Percentiles rank a stretch among this genome's conserved stretches.
phyloP scores from a whole-genome alignment of 2,113 vertebrate species.

The Crocuta crocuta region DNA sequence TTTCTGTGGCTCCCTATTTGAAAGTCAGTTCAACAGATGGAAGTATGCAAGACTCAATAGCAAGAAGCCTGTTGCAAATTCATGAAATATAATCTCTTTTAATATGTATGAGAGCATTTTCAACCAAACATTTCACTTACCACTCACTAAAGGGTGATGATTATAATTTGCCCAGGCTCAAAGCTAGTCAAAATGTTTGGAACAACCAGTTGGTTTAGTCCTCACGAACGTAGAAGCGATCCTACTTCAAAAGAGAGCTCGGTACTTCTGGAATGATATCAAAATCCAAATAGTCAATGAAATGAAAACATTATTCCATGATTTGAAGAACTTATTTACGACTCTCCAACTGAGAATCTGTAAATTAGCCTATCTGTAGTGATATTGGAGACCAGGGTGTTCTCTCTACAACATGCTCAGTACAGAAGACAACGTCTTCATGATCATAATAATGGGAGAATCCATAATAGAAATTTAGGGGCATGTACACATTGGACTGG shows the following conservation, averaged over 20 bases:
- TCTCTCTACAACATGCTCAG: background rate
- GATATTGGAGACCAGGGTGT: background rate
- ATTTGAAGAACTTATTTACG: background rate
- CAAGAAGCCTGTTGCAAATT: conserved; percentile 3
- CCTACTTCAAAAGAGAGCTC: background rate
- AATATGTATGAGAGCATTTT: conserved; percentile 37
- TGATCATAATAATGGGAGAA: background rate
- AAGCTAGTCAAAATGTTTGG: background rate
- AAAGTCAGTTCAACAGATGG: background rate
- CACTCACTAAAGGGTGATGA: background rate
- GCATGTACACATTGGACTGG: conserved; percentile 17
- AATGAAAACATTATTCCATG: background rate
- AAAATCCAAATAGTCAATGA: background rate
- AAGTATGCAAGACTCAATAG: background rate
- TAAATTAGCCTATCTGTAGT: background rate
- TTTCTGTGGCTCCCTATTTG: background rate
- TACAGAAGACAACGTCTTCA: background rate
- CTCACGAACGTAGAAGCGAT: background rate
- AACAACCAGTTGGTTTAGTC: background rate
- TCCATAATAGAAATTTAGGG: background rate
- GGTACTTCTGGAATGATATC: background rate
- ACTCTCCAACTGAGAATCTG: background rate
- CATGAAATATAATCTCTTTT: conserved; percentile 41
- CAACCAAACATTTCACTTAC: background rate
- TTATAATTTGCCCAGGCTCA: background rate